A percentile compares a stretch with the other conserved stretches of the same genome.
phyloP scores from a whole-genome alignment of 2,888 invertebrate genomes.

The Athripsodes cinereus region DNA sequence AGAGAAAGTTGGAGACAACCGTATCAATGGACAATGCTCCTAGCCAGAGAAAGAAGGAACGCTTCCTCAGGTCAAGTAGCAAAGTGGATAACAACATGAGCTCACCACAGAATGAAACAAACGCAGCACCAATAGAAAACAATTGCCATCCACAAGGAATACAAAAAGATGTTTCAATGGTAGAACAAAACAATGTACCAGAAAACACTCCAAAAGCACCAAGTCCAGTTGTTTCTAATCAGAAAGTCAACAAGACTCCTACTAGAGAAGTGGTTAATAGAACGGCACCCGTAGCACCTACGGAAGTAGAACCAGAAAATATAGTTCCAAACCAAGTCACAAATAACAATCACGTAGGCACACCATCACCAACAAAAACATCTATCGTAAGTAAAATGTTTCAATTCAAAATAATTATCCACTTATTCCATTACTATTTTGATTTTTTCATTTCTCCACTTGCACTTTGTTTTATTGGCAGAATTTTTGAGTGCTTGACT shows the following conservation, averaged over 20 bases:
- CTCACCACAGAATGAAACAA: slow-evolving; percentile 8
- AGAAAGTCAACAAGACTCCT: slow-evolving; percentile 1
- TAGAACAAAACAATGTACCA: slow-evolving; percentile 7
- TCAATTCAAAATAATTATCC: neutral
- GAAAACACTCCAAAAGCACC: neutral
- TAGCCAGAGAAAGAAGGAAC: slow-evolving; percentile 60
- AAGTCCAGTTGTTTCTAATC: neutral
- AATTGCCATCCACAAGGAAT: slow-evolving; percentile 8
- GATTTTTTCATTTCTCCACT: neutral
- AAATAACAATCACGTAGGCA: slow-evolving; percentile 3
- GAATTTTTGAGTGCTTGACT: neutral
- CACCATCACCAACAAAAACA: slow-evolving; percentile 13
- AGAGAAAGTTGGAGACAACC: slow-evolving; percentile 71
- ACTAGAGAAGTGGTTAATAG: neutral
- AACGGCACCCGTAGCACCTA: neutral
- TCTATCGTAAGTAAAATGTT: slow-evolving; percentile 18
- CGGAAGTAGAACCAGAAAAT: neutral
- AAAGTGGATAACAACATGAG: slow-evolving; percentile 7
- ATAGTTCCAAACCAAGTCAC: slow-evolving; percentile 5
- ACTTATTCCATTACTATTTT: neutral
- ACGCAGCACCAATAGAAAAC: slow-evolving; percentile 4
- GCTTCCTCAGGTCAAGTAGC: slow-evolving; percentile 23
- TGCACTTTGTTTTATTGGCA: neutral
- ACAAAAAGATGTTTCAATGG: slow-evolving; percentile 19
- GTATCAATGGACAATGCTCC: slow-evolving; percentile 61